Base-by-base conservation (phyloP, 2,113 vertebrate genomes). In the Hydrochoerus hydrochaeris region DNA sequence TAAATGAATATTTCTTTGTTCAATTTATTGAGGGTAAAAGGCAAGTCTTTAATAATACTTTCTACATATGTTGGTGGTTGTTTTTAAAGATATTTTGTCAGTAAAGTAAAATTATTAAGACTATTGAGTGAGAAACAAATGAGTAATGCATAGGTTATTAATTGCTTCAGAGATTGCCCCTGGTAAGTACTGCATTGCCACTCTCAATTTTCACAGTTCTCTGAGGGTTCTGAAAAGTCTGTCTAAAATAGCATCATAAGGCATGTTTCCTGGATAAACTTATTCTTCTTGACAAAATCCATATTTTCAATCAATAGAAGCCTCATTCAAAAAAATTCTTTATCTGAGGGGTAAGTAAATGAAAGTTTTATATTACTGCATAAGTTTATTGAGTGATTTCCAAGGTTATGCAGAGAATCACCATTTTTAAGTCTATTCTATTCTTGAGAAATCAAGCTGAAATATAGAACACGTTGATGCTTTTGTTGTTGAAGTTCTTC, bases 221-320 rank as follows among this genome's bases (percentile, higher is more conserved):
- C 65, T 73, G 57, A 88, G 57, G 86, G 57, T 73, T 17, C 49
- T 94, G 67, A 93, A 69, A 94, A 87, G 54, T 7, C 54, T 92
- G 87, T 77, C 69, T 93, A 57, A 97, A 93, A 90, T 20, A 58
- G 28, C 87, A 95, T 57, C 38, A 73, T 1, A 96, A 49, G 93
- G 77, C 75, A 90, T 87, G 58, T 91, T 97, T 95, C 62, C 69
- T 80, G 71, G 52, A 84, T 95, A 89, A 94, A 95, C 62, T 90
- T 97, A 95, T 58, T 96, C 52, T 90, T 93, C 94, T 69, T 96
- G 91, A 96, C 95, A 97, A 96, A 83, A 97, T 97, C 93, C 71
- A 94, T 97, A 97, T 94, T 97, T 93, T 94, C 80, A 95, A 95
- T 97, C 97, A 97, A 95, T 92, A 90, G 75, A 73, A 93, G 65